phyloP scores from a whole-genome alignment of 2,888 invertebrate species.

The Mimas tiliae region DNA sequence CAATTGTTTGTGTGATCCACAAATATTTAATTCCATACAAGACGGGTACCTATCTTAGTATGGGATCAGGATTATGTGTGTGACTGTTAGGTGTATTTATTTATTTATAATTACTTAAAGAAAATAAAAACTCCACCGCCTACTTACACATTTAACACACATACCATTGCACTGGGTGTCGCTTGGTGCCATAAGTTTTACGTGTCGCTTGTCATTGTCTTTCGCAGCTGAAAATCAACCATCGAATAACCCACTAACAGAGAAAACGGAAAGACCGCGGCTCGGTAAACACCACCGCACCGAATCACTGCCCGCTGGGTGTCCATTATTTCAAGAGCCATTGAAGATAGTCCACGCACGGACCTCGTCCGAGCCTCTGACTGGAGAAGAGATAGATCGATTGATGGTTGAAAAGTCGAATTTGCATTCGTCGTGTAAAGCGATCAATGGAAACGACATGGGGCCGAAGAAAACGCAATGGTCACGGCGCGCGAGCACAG shows the following conservation, averaged over 20 bases:
- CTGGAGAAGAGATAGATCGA: slow-evolving; percentile 79
- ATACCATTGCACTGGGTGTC: slow-evolving; percentile 67
- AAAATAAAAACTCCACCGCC: slow-evolving; percentile 41
- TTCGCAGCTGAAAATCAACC: slow-evolving; percentile 77
- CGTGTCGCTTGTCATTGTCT: slow-evolving; percentile 78
- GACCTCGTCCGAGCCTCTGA: slow-evolving; percentile 88
- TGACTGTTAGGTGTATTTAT: no score
- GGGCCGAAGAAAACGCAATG: slow-evolving; percentile 62
- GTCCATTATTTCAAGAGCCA: slow-evolving; percentile 66
- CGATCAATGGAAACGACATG: slow-evolving; percentile 65
- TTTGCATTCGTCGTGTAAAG: slow-evolving; percentile 65
- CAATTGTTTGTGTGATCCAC: no score
- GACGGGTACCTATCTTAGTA: no score
- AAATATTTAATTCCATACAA: no score
- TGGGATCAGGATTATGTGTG: no score
- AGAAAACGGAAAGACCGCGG: slow-evolving; percentile 59
- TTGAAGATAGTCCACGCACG: slow-evolving; percentile 85
- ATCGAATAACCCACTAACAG: slow-evolving; percentile 79
- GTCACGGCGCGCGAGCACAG: slow-evolving; percentile 76
- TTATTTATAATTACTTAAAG: background rate
- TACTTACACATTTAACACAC: slow-evolving; percentile 45
- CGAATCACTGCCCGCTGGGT: slow-evolving; percentile 72
- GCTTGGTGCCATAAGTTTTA: slow-evolving; percentile 75
- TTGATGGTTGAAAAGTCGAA: slow-evolving; percentile 63
- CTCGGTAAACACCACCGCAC: slow-evolving; percentile 73